Evolutionary conservation across 2,888 invertebrate genomes (phyloP), one percentile per base, ranked within the genome.

Genomic region (Agonopterix alstromeriana): DNA sequence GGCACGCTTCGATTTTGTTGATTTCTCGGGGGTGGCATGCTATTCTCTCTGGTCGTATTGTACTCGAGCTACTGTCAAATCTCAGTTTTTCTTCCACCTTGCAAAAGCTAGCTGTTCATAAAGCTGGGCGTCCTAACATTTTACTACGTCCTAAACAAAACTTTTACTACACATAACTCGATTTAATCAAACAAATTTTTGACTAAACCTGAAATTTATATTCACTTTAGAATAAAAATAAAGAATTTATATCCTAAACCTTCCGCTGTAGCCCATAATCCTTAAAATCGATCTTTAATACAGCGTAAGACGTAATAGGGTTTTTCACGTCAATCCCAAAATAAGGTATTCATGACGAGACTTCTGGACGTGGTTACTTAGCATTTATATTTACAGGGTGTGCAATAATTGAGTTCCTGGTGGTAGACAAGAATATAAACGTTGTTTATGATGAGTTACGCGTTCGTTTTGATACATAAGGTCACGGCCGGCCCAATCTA

Each of bases 291-390:
- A 47, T 50, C 47, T 38, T 45, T 45, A 48, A 48, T 45, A 47
- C 36, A 45, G 35, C 47, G 35, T 10, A 43, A 45, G 40, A 44
- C 54, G 52, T 57, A 52, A 58, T 56, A 55, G 54, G 53, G 53
- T 55, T 58, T 55, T 49, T 51, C 54, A 49, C 51, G 55, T 53
- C 55, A 58, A 56, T 57, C 52, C 46, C 36, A 45, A 50, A 53
- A 54, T 60, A 57, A 47, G 41, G 53, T 57, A 63, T 64, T 60
- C 61, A 60, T 48, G 60, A 51, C 46, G 47, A 54, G 51, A 36
- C 45, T 27, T 46, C 50, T 54, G 49, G 45, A 47, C 51, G 45
- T 52, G 59, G 55, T 17, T 42, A 48, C 46, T 48, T 45, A 45
- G 48, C 48, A 49, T 48, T 49, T 48, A 51, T 47, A 45, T 45